phyloP scores from a whole-genome alignment of 2,113 vertebrate species.

The Neolamprologus sp. region DNA sequence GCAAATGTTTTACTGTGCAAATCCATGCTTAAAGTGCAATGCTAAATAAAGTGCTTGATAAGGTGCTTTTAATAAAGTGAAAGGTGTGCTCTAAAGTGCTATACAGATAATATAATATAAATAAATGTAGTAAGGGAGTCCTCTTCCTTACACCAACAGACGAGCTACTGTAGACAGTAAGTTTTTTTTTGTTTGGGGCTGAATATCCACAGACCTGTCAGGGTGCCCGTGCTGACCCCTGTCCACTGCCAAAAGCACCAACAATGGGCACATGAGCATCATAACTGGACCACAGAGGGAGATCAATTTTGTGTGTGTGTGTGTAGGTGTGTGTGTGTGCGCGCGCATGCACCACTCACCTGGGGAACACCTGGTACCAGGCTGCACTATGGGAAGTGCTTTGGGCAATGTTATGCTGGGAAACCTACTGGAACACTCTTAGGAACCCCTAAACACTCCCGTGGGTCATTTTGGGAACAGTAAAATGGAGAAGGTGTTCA shows the following conservation, averaged over 20 bases:
- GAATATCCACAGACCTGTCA: neutral
- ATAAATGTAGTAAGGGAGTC: no score
- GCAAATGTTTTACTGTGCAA: no score
- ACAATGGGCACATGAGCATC: neutral
- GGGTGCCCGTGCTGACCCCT: neutral
- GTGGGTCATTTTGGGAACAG: neutral
- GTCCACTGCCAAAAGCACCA: neutral
- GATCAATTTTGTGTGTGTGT: neutral
- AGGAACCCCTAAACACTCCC: neutral
- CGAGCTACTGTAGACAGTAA: neutral
- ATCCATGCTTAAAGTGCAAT: accelerated
- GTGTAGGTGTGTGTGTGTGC: accelerated
- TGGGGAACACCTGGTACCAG: neutral
- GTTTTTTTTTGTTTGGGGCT: neutral
- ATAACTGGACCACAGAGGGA: neutral
- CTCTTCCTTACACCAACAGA: neutral
- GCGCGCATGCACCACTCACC: neutral
- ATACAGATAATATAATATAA: no score
- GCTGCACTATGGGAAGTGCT: neutral
- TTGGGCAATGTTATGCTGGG: neutral
- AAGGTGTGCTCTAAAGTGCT: no score
- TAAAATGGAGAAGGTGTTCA: neutral
- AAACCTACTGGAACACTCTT: neutral
- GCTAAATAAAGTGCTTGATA: no score
- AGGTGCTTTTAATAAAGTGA: no score